These are phyloP conservation scores for Gyrodactylus bullatarudis DNA, from an alignment of 1,140 invertebrate species.

Conservation along the genomic window DNA sequence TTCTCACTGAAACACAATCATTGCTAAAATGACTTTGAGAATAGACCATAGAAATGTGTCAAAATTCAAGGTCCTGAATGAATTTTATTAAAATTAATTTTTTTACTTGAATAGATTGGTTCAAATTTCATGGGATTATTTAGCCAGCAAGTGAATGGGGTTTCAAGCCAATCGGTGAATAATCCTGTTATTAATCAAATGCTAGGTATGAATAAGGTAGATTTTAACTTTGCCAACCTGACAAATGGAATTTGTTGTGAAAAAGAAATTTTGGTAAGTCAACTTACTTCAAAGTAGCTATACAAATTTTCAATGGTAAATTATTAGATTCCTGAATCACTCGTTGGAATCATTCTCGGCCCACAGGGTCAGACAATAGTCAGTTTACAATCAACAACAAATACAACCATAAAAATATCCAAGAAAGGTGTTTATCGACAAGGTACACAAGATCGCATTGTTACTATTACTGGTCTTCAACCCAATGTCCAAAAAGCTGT, in stretches of 20 bases:
- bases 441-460: conserved; percentile 74
- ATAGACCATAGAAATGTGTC: no score
- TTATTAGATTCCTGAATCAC: conserved; percentile 42
- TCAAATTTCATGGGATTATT: no score
- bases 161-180: no score
- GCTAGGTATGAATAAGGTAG: neutral
- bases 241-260: neutral
- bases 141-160: no score
- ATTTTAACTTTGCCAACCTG: neutral
- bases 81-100: no score
- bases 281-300: neutral
- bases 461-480: conserved; percentile 50
- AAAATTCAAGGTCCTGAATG: no score
- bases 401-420: conserved; percentile 83
- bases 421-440: conserved; percentile 87
- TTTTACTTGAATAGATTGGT: no score
- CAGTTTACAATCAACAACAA: conserved; percentile 74
- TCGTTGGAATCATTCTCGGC: conserved; percentile 77
- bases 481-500: neutral
- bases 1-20: no score
- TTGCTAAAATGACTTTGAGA: no score
- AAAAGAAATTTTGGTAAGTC: neutral
- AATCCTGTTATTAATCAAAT: no score
- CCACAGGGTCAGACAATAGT: conserved; percentile 67
- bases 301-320: neutral